Evolutionary conservation across 2,888 invertebrate genomes (phyloP).

Genomic region (Hemaris fuciformis): DNA sequence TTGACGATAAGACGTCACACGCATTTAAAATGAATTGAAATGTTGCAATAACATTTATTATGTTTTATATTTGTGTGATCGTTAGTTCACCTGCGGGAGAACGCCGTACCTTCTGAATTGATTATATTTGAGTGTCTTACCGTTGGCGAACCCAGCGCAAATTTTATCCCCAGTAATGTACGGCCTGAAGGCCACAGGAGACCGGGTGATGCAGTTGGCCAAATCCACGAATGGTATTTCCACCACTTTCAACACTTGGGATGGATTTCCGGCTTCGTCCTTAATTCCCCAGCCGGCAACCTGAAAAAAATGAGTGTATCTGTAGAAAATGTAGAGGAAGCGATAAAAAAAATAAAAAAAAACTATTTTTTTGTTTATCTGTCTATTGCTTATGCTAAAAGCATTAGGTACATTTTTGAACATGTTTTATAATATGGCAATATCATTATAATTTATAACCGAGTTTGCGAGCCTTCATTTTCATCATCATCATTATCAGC

Average conservation of each 20-base stretch:
- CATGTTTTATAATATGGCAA: too few relatives aligned
- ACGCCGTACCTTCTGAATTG: too few relatives aligned
- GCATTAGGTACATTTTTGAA: too few relatives aligned
- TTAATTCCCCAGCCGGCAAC: constrained; percentile 54
- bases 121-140: constrained; percentile 25
- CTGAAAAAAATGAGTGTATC: constrained; percentile 24
- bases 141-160: constrained; percentile 48
- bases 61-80: too few relatives aligned
- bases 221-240: constrained; percentile 45
- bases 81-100: background rate
- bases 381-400: background rate
- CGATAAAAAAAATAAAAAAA: too few relatives aligned
- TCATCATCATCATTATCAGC: too few relatives aligned
- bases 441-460: too few relatives aligned
- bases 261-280: constrained; percentile 33
- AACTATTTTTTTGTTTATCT: background rate
- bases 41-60: too few relatives aligned
- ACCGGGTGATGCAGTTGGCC: constrained; percentile 31
- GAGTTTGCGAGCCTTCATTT: too few relatives aligned
- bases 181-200: constrained; percentile 37
- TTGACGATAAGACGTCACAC: background rate
- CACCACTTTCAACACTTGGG: constrained; percentile 40
- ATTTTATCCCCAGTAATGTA: constrained; percentile 54
- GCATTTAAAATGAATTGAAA: background rate
- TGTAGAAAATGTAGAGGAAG: constrained; percentile 3